phyloP scores from a whole-genome alignment of 2,797 vertebrate genomes.

The Anguilla pacifica region DNA sequence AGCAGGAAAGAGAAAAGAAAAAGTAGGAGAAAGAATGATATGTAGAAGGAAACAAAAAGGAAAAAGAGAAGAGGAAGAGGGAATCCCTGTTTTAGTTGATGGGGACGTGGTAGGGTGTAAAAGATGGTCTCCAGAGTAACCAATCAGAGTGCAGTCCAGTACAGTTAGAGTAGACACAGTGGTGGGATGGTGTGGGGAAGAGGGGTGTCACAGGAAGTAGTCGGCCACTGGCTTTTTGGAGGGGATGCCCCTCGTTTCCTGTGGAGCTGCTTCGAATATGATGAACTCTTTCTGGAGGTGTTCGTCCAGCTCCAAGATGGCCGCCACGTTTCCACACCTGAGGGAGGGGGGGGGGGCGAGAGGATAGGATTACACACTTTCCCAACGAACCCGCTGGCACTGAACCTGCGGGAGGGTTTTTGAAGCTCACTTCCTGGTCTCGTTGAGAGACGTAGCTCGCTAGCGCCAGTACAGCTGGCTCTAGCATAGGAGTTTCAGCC shows the following conservation, averaged over 20 bases:
- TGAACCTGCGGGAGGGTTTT: too few relatives aligned
- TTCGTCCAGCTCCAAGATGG: conserved; percentile 94
- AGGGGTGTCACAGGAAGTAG: conserved; percentile 86
- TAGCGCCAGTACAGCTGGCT: too few relatives aligned
- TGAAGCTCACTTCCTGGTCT: too few relatives aligned
- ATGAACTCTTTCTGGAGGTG: conserved; percentile 97
- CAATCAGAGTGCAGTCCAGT: too few relatives aligned
- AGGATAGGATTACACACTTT: neutral
- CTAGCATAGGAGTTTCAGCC: too few relatives aligned
- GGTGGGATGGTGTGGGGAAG: neutral
- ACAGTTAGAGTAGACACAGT: neutral
- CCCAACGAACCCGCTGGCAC: too few relatives aligned
- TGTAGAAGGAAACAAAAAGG: neutral
- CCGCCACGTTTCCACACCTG: conserved; percentile 94
- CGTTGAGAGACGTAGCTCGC: too few relatives aligned
- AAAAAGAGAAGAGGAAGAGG: neutral
- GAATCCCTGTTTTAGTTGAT: neutral
- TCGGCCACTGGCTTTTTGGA: conserved; percentile 96
- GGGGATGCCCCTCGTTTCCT: conserved; percentile 94
- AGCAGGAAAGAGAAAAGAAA: neutral
- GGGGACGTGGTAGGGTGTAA: neutral
- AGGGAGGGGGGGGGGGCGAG: neutral
- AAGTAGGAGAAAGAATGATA: neutral
- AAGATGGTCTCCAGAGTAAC: neutral
- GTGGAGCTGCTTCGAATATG: conserved; percentile 94